A percentile compares a stretch with the other conserved stretches of the same genome.
These are phyloP conservation scores for Hydra vulgaris DNA, from an alignment of 30 jellyfish, hydroid and myxozoan genomes.

Conservation along the genomic window DNA sequence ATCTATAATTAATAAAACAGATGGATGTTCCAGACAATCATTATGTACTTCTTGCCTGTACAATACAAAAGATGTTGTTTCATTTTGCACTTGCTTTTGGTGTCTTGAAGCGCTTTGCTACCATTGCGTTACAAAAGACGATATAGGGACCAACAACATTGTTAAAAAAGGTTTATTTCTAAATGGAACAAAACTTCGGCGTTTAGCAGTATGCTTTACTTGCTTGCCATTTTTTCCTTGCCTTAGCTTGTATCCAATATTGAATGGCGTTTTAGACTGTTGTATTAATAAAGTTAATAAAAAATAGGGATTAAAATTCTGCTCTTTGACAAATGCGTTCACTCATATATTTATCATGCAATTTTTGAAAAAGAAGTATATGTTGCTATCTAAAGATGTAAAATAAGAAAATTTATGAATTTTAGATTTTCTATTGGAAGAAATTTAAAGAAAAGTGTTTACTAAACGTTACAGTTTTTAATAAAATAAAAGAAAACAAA, in stretches of 20 bases:
- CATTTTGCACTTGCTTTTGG: constrained; percentile 71
- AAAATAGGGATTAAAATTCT: too few species aligned
- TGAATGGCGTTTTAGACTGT: constrained; percentile 2
- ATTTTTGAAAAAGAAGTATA: too few species aligned
- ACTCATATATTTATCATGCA: too few species aligned
- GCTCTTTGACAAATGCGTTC: too few species aligned
- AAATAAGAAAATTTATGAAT: too few species aligned
- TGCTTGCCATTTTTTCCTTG: constrained; percentile 27
- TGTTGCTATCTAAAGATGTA: too few species aligned
- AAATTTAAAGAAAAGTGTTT: too few species aligned
- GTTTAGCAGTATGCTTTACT: not conserved
- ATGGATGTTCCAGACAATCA: not conserved
- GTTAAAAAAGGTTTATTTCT: not conserved
- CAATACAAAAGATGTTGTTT: constrained; percentile 8
- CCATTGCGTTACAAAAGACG: constrained; percentile 58
- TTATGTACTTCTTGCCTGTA: constrained; percentile 38
- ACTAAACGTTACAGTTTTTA: too few species aligned
- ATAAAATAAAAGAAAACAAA: too few species aligned
- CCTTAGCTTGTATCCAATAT: constrained; percentile 12
- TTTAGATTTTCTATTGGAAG: too few species aligned
- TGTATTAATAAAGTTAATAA: not conserved
- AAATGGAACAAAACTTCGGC: not conserved
- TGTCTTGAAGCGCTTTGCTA: constrained; percentile 77
- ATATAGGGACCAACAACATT: constrained; percentile 43
- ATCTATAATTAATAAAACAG: not conserved